These are phyloP conservation scores for Herpailurus yagouaroundi DNA, from an alignment of 2,113 vertebrate genomes.

Conservation along the genomic window DNA sequence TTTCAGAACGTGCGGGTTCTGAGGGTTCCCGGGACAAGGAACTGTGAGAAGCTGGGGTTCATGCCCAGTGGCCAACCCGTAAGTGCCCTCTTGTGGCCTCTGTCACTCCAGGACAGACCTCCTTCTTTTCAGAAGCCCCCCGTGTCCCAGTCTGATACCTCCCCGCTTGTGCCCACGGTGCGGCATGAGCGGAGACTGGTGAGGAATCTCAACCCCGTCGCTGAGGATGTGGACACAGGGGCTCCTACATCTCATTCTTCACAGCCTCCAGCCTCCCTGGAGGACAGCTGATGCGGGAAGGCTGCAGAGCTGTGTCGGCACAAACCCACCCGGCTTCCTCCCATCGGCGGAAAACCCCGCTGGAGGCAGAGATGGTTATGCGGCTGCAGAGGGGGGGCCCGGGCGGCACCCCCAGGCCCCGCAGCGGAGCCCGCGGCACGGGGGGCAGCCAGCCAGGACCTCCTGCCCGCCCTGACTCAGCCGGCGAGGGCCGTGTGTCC, in stretches of 20 bases:
- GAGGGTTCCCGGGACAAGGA: neutral
- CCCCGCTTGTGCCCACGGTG: neutral
- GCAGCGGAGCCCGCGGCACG: neutral
- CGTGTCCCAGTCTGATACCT: neutral
- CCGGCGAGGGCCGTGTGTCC: neutral
- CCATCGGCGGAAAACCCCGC: neutral
- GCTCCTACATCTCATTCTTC: neutral
- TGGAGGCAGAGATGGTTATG: neutral
- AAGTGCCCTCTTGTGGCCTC: no score
- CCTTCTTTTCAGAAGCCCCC: neutral
- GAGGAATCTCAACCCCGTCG: neutral
- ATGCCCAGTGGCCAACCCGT: neutral
- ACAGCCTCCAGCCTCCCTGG: neutral
- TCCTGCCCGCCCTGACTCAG: neutral
- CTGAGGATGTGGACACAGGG: neutral
- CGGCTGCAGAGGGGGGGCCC: neutral
- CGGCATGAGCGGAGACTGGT: fast-evolving
- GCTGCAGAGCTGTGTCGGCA: neutral
- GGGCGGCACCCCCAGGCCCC: neutral
- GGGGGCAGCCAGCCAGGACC: neutral
- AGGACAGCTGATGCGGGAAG: neutral
- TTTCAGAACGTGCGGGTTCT: neutral
- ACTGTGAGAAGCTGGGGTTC: neutral
- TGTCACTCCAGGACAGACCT: neutral
- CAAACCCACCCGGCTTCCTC: neutral